A percentile compares a stretch with the other conserved stretches of the same genome.
phyloP scores from a whole-genome alignment of 2,113 vertebrate species.

The Channa argus region DNA sequence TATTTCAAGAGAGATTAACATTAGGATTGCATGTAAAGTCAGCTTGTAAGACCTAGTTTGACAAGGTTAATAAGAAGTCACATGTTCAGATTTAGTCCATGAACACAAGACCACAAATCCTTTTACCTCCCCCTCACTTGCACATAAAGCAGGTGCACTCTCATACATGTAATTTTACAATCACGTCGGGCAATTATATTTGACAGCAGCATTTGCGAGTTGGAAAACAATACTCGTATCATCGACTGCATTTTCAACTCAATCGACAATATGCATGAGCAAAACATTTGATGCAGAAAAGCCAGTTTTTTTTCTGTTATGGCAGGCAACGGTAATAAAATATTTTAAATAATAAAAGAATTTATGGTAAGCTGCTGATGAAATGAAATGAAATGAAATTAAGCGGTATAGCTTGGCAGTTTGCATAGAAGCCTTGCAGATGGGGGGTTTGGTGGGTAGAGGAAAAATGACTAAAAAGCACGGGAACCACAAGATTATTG shows the following conservation, averaged over 20 bases:
- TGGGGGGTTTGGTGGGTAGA: background rate
- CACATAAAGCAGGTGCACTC: conserved; percentile 31
- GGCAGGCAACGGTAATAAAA: conserved; percentile 1
- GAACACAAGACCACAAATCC: background rate
- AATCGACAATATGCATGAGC: conserved; percentile 38
- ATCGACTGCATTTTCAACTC: conserved; percentile 47
- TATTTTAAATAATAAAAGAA: conserved; percentile 36
- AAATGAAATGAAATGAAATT: conserved; percentile 77
- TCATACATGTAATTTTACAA: conserved; percentile 44
- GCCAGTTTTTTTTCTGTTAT: conserved; percentile 33
- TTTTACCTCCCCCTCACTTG: background rate
- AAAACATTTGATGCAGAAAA: conserved; percentile 55
- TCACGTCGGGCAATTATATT: conserved; percentile 52
- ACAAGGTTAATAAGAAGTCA: background rate
- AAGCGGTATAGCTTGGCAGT: conserved; percentile 45
- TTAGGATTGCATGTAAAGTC: background rate
- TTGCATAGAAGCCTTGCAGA: conserved; percentile 24
- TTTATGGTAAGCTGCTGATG: conserved; percentile 66
- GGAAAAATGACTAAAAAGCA: conserved; percentile 26
- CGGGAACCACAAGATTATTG: conserved; percentile 34
- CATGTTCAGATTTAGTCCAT: background rate
- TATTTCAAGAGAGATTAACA: background rate
- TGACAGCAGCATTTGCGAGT: conserved; percentile 39
- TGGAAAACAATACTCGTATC: conserved; percentile 38
- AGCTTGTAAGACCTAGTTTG: background rate